A percentile compares a stretch with the other conserved stretches of the same genome.
Conservation (phyloP, 2,888 invertebrate species). For the Schizaphis graminum region DNA sequence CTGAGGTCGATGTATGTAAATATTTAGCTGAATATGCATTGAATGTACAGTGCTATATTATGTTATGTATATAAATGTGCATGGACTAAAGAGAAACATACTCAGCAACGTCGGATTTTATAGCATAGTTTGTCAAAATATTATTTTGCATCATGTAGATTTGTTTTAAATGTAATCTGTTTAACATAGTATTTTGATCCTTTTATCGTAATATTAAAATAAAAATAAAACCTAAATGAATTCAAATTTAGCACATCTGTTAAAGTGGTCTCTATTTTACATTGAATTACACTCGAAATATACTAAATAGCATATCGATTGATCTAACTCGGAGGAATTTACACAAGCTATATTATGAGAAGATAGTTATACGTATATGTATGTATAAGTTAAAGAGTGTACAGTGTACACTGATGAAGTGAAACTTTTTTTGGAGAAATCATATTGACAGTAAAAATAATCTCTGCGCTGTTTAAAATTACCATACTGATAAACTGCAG, state of each 20-base stretch:
- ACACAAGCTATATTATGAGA: background rate
- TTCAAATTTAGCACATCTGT: background rate
- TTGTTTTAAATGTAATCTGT: background rate
- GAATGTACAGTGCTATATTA: background rate
- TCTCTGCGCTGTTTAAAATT: background rate
- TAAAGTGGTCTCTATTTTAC: background rate
- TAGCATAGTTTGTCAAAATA: background rate
- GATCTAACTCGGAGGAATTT: background rate
- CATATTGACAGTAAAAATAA: background rate
- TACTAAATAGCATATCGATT: background rate
- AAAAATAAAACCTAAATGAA: background rate
- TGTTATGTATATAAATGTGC: background rate
- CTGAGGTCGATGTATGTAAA: background rate
- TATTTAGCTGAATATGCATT: constrained; percentile 24
- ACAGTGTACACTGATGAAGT: background rate
- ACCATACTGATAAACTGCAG: background rate
- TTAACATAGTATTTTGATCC: background rate
- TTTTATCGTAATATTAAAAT: background rate
- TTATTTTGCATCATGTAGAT: background rate
- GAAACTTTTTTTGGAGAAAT: background rate
- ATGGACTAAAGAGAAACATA: background rate
- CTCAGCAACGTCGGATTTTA: background rate
- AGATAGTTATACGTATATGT: background rate
- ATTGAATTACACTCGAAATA: background rate
- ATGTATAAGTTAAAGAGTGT: background rate